Percentiles rank a stretch among this genome's conserved stretches.
Evolutionary conservation across 1,140 invertebrate genomes (phyloP).

Genomic region (Orius insidiosus): DNA sequence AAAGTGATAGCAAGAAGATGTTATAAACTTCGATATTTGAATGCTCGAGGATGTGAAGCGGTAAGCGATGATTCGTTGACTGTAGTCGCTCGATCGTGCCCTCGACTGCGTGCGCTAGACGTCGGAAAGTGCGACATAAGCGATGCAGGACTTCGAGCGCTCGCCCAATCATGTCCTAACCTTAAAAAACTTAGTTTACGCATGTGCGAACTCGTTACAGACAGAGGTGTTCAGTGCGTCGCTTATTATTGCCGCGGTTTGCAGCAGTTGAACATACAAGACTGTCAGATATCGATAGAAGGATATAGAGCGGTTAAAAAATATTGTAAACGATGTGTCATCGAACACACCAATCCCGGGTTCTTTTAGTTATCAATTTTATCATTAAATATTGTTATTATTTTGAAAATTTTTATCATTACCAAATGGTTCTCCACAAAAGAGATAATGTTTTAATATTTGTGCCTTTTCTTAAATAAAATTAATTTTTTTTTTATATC

Average conservation of each 20-base stretch:
- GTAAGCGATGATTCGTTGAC: conserved; percentile 77
- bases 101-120: conserved; percentile 69
- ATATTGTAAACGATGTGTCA: conserved; percentile 77
- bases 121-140: conserved; percentile 86
- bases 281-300: conserved; percentile 69
- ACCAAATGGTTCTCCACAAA: no score
- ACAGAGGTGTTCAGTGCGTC: conserved; percentile 67
- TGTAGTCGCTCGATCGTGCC: conserved; percentile 63
- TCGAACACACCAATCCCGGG: conserved; percentile 85
- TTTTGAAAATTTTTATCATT: no score
- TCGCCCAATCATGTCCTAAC: conserved; percentile 77
- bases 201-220: conserved; percentile 76
- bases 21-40: conserved; percentile 71
- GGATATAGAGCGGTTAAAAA: conserved; percentile 80
- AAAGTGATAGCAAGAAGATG: conserved; percentile 75
- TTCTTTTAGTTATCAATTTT: conserved; percentile 42
- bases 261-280: conserved; percentile 80
- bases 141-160: conserved; percentile 61
- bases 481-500: no score
- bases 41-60: conserved; percentile 78
- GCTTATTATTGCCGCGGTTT: conserved; percentile 73
- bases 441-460: no score
- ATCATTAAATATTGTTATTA: no score
- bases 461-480: no score
- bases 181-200: conserved; percentile 75